Evolutionary conservation across 1,140 invertebrate species (phyloP).

Genomic region (Platyura marginata): DNA sequence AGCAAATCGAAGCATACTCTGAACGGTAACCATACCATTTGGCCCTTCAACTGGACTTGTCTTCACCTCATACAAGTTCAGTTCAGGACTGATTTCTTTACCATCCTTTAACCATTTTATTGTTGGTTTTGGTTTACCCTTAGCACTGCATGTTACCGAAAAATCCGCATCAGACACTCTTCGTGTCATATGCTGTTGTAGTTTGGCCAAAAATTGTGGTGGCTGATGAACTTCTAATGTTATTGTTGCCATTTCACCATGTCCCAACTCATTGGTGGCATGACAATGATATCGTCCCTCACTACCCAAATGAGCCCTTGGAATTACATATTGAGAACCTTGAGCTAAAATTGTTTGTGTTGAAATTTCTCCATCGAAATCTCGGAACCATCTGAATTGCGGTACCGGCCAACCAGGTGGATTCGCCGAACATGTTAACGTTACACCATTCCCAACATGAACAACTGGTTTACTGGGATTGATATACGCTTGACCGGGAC

Average conservation of each 20-base stretch:
- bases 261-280: slow-evolving; percentile 72
- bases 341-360: slow-evolving; percentile 43
- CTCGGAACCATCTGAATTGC: slow-evolving; percentile 73
- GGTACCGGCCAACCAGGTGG: slow-evolving; percentile 79
- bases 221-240: slow-evolving; percentile 71
- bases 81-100: slow-evolving; percentile 50
- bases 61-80: slow-evolving; percentile 59
- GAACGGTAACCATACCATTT: slow-evolving; percentile 60
- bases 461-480: slow-evolving; percentile 68
- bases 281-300: slow-evolving; percentile 82
- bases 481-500: slow-evolving; percentile 66
- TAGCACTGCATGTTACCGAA: slow-evolving; percentile 61
- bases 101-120: slow-evolving; percentile 79
- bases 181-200: slow-evolving; percentile 65
- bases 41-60: slow-evolving; percentile 54
- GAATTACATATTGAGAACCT: slow-evolving; percentile 70
- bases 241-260: slow-evolving; percentile 63
- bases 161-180: slow-evolving; percentile 66
- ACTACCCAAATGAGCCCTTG: slow-evolving; percentile 58
- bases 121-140: slow-evolving; percentile 68
- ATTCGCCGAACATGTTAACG: slow-evolving; percentile 65
- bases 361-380: slow-evolving; percentile 37
- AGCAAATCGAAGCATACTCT: slow-evolving; percentile 61
- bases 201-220: slow-evolving; percentile 59
- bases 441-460: slow-evolving; percentile 63